A percentile compares a stretch with the other conserved stretches of the same genome.
Conservation (phyloP, 2,888 invertebrate species). For the Colletes collaris region DNA sequence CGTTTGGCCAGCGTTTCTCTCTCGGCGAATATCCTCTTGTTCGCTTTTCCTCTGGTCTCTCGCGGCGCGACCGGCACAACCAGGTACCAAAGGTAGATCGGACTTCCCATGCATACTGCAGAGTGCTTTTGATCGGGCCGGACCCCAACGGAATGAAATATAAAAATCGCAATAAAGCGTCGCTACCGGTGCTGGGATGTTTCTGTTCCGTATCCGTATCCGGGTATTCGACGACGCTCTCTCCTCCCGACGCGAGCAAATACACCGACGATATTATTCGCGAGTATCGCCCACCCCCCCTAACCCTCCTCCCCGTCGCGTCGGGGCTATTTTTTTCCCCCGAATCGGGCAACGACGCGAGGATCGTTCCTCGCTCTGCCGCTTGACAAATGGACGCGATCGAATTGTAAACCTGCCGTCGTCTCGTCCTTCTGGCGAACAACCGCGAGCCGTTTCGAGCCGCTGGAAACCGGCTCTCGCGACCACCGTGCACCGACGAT, state of each 20-base stretch:
- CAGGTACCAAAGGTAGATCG: slow-evolving; percentile 64
- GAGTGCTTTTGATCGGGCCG: slow-evolving; percentile 74
- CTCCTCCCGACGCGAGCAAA: slow-evolving; percentile 58
- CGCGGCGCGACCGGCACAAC: slow-evolving; percentile 49
- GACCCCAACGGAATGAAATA: slow-evolving; percentile 75
- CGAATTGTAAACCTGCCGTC: not conserved
- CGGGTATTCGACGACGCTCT: slow-evolving; percentile 61
- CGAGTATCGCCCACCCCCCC: slow-evolving; percentile 13
- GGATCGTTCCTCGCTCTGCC: not conserved
- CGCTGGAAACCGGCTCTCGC: too few species aligned
- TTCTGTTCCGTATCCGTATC: slow-evolving; percentile 68
- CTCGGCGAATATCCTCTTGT: slow-evolving; percentile 45
- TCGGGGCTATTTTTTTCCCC: slow-evolving; percentile 15
- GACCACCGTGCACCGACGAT: too few species aligned
- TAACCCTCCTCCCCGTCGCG: not conserved
- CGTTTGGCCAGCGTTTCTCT: slow-evolving; percentile 19
- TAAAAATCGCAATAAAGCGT: slow-evolving; percentile 78
- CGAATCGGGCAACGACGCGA: slow-evolving; percentile 4
- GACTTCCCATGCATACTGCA: slow-evolving; percentile 73
- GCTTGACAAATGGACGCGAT: not conserved
- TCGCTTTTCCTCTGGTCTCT: slow-evolving; percentile 53
- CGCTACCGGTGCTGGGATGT: slow-evolving; percentile 69
- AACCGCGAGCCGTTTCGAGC: too few species aligned
- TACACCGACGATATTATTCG: slow-evolving; percentile 56
- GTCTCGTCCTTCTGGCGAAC: not conserved